Conservation (phyloP, 2,888 invertebrate genomes). For the Diabrotica balteata region DNA sequence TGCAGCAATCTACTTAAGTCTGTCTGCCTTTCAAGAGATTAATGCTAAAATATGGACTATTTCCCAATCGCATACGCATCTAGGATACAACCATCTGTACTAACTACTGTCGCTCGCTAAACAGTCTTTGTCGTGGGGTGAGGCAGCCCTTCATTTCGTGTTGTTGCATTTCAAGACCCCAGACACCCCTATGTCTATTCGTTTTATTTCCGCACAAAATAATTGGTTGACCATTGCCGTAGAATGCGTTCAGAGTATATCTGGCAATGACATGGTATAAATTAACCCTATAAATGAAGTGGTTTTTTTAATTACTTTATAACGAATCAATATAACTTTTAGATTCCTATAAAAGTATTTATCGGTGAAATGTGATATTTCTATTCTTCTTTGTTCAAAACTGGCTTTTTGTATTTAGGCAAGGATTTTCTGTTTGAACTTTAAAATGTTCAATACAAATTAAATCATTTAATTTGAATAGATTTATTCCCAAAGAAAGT, state of each 20-base stretch:
- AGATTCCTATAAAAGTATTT: no score
- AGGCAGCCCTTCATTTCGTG: slow-evolving; percentile 27
- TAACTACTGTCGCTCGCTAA: slow-evolving; percentile 47
- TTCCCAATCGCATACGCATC: slow-evolving; percentile 47
- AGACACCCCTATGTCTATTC: slow-evolving; percentile 28
- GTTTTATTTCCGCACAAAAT: slow-evolving; percentile 28
- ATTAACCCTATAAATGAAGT: no score
- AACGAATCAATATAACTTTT: no score
- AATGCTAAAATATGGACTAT: slow-evolving; percentile 53
- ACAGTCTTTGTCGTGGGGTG: slow-evolving; percentile 27
- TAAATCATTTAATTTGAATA: no score
- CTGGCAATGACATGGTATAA: no score
- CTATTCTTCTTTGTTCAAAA: no score
- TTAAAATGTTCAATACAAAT: no score
- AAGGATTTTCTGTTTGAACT: no score
- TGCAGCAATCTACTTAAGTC: slow-evolving; percentile 42
- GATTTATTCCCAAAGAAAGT: no score
- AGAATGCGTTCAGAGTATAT: background rate
- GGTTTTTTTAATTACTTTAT: no score
- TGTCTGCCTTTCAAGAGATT: slow-evolving; percentile 43
- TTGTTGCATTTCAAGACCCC: slow-evolving; percentile 6
- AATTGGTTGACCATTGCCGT: slow-evolving; percentile 27
- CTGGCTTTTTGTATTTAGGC: no score
- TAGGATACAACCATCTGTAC: slow-evolving; percentile 47
- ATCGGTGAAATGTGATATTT: no score